A percentile compares a stretch with the other conserved stretches of the same genome.
These are phyloP conservation scores for Scaptomyza cyrtandrae DNA, from an alignment of 2,888 invertebrate species.

Conservation along the genomic window DNA sequence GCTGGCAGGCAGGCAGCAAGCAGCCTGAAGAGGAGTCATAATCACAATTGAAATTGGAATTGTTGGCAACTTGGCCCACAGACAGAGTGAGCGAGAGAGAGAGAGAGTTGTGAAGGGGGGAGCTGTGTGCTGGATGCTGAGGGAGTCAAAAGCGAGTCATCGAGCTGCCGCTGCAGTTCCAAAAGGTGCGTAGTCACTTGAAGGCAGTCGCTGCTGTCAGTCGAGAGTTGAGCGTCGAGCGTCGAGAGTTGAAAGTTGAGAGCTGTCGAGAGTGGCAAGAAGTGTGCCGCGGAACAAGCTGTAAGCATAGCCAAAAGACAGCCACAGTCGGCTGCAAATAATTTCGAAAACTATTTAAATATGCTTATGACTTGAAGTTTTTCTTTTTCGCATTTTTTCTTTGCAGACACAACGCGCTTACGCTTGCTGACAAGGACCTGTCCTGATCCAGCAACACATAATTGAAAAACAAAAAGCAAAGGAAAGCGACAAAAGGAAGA, in stretches of 20 bases:
- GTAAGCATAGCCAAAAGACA: slow-evolving; percentile 13
- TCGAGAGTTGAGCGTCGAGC: slow-evolving; percentile 24
- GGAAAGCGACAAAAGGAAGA: neutral
- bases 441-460: slow-evolving; percentile 1
- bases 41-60: slow-evolving; percentile 27
- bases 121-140: slow-evolving; percentile 7
- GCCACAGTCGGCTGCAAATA: slow-evolving; percentile 27
- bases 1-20: neutral
- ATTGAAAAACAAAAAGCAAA: neutral
- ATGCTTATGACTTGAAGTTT: slow-evolving; percentile 62
- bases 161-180: slow-evolving; percentile 18
- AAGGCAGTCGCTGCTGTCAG: slow-evolving; percentile 51
- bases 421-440: slow-evolving; percentile 23
- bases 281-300: neutral
- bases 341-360: slow-evolving; percentile 68
- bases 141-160: slow-evolving; percentile 17
- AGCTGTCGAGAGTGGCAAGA: slow-evolving; percentile 20
- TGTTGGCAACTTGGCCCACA: slow-evolving; percentile 1
- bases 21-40: slow-evolving; percentile 26
- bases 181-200: slow-evolving; percentile 70
- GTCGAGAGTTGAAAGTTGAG: slow-evolving; percentile 19
- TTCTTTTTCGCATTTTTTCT: slow-evolving; percentile 39
- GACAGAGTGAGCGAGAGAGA: neutral
- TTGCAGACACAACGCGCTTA: slow-evolving; percentile 41
- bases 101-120: slow-evolving; percentile 1